Percentiles rank a stretch among this genome's conserved stretches.
Conservation (phyloP, 2,113 vertebrate species). For the Grantiella picta region DNA sequence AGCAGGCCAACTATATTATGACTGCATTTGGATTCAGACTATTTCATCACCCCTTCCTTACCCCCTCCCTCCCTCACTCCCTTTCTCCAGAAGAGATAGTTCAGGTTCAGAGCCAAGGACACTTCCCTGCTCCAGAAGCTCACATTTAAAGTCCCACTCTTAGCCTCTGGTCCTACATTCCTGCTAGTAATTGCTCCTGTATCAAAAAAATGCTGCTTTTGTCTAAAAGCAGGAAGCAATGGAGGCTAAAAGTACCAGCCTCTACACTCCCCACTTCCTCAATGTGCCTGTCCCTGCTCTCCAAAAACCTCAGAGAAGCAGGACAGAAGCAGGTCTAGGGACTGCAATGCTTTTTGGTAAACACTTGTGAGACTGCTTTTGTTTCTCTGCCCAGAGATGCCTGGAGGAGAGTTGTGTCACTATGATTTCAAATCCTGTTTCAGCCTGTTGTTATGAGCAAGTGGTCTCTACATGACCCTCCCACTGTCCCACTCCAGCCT, state of each 20-base stretch:
- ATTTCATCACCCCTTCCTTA: neutral
- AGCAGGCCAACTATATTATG: neutral
- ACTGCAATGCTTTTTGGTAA: neutral
- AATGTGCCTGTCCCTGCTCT: fast-evolving
- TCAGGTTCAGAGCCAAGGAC: neutral
- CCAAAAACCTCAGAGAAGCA: neutral
- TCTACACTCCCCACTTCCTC: neutral
- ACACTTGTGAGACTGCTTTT: neutral
- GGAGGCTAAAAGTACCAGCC: neutral
- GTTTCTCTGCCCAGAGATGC: neutral
- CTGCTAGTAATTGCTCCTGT: neutral
- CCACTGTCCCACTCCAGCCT: neutral
- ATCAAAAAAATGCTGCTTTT: neutral
- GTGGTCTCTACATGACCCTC: neutral
- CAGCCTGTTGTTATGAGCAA: neutral
- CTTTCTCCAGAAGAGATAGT: neutral
- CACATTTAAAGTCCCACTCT: neutral
- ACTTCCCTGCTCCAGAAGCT: neutral
- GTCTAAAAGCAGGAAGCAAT: neutral
- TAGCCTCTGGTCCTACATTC: neutral
- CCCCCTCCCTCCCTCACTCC: neutral
- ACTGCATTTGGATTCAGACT: neutral
- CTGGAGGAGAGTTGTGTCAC: neutral
- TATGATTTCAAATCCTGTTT: neutral
- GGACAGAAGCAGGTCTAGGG: neutral